Base-by-base conservation (phyloP, 2,888 invertebrate genomes). In the Morpho helenor region DNA sequence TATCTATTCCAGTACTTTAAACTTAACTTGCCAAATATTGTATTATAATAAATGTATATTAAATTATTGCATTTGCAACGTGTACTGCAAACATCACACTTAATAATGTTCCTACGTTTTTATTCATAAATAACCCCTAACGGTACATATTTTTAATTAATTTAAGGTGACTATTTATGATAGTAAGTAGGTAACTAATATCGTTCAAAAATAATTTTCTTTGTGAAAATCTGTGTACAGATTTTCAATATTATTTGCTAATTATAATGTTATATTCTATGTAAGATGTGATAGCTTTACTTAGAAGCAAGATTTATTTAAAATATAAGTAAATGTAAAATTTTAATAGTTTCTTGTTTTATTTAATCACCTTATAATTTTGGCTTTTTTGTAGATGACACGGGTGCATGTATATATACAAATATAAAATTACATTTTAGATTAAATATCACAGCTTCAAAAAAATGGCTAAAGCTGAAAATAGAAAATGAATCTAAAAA, bases 221-320 rank as follows among this genome's bases (percentile, higher is more conserved):
- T 75, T 79, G 72, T 80, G 70, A 78, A 79, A 85, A 80, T 85
- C 79, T 87, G 83, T 87, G 82, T 76, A 83, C 78, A 73, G 64
- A 67, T 72, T 79, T 80, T 81, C 80, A 78, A 84, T 86, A 82
- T 86, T 78, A 84, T 86, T 88, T 84, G 85, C 86, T 83, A 82
- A 79, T 77, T 77, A 79, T 77, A 54, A 70, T 73, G 70, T 62
- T 56, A 63, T 71, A 58, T 64, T 65, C 49, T 81, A 80, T 82
- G 80, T 87, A 87, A 86, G 84, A 87, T 87, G 86, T 87, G 87
- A 89, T 85, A 88, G 87, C 89, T 88, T 89, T 88, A 88, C 80
- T 79, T 88, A 87, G 85, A 84, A 79, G 79, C 84, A 84, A 86
- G 80, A 78, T 82, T 83, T 83, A 82, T 85, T 87, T 85, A 79